Percentiles rank a stretch among this genome's conserved stretches.
phyloP scores from a whole-genome alignment of 2,797 vertebrate species.

The Gambelia wislizenii region DNA sequence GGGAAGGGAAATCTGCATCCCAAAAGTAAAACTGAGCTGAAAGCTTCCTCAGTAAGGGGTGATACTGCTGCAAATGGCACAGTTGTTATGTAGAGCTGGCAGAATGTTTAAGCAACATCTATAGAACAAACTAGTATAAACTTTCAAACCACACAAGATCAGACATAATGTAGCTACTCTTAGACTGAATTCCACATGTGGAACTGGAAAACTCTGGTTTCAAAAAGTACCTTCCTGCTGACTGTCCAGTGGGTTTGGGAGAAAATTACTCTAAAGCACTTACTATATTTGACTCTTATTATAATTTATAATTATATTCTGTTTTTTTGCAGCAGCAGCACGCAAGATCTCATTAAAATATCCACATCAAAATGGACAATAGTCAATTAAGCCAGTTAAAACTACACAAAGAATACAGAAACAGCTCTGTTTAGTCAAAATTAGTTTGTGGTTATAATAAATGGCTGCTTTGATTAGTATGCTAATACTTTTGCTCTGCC shows the following conservation, averaged over 20 bases:
- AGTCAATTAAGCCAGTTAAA: no score
- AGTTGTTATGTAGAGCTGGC: background rate
- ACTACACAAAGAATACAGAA: background rate
- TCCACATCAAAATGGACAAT: no score
- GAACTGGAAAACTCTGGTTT: background rate
- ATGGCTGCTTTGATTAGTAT: background rate
- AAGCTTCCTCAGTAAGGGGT: background rate
- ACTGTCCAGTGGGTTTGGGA: background rate
- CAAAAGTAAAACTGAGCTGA: background rate
- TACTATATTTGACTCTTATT: background rate
- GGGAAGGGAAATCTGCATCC: constrained; percentile 3
- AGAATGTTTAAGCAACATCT: background rate
- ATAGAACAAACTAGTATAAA: background rate
- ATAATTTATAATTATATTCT: background rate
- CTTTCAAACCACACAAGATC: background rate
- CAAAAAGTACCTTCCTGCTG: background rate
- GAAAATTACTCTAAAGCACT: background rate
- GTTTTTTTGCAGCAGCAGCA: background rate
- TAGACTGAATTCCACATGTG: background rate
- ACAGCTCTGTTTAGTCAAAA: background rate
- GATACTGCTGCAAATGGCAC: background rate
- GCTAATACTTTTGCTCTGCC: background rate
- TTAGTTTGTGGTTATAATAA: background rate
- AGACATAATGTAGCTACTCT: background rate
- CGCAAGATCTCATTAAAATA: background rate